Evolutionary conservation across 2,888 invertebrate species (phyloP).

Genomic region (Leptopterna dolabrata): DNA sequence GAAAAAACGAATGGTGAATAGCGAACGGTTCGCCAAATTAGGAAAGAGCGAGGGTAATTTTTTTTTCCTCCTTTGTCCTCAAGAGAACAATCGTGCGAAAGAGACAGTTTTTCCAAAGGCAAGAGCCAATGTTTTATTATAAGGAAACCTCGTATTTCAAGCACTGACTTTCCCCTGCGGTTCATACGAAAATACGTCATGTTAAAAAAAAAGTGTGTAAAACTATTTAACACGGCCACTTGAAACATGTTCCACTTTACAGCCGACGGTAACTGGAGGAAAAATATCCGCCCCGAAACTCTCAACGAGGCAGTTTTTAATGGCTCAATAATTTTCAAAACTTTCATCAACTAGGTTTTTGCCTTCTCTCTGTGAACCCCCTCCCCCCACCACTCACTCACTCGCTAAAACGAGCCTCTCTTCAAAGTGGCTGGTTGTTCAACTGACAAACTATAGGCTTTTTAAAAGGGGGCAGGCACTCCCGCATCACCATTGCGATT

Average conservation of each 20-base stretch:
- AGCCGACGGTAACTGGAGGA: background rate
- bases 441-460: constrained; percentile 34
- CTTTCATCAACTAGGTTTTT: constrained; percentile 22
- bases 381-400: background rate
- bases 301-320: constrained; percentile 13
- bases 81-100: background rate
- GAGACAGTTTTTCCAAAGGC: background rate
- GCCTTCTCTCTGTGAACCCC: background rate
- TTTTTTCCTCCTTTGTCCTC: background rate
- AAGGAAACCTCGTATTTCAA: constrained; percentile 3
- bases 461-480: background rate
- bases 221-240: background rate
- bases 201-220: background rate
- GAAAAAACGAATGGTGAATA: background rate
- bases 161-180: background rate
- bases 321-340: constrained; percentile 33
- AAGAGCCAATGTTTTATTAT: background rate
- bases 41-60: background rate
- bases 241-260: background rate
- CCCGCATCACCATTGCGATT: constrained; percentile 21
- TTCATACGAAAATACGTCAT: background rate
- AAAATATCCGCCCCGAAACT: background rate
- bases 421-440: constrained; percentile 26
- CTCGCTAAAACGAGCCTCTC: background rate
- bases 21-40: background rate